These are phyloP conservation scores for Hydrolagus colliei DNA, from an alignment of 2,797 vertebrate genomes.

Conservation along the genomic window DNA sequence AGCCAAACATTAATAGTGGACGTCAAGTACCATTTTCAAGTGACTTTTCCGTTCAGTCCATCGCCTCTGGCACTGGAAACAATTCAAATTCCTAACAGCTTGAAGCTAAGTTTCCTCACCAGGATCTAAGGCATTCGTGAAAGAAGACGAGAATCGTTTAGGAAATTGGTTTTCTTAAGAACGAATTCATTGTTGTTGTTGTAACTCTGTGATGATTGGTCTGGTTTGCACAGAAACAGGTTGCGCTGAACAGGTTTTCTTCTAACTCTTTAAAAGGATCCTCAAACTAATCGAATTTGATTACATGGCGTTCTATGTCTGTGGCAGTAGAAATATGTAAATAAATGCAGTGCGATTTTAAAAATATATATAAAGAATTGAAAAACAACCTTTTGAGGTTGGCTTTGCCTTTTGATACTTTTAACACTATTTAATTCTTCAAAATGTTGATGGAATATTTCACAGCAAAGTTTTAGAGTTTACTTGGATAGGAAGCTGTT, in stretches of 20 bases:
- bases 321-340: no score
- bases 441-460: background rate
- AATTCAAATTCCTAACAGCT: slow-evolving; percentile 84
- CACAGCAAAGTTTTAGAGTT: background rate
- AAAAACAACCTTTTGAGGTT: background rate
- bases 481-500: background rate
- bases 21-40: slow-evolving; percentile 83
- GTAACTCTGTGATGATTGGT: background rate
- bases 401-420: background rate
- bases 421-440: background rate
- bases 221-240: background rate
- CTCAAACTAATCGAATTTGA: background rate
- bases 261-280: background rate
- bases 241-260: background rate
- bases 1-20: slow-evolving; percentile 81
- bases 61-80: slow-evolving; percentile 81
- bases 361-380: background rate
- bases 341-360: background rate
- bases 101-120: slow-evolving; percentile 78
- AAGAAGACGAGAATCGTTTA: background rate
- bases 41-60: slow-evolving; percentile 81
- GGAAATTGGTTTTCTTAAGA: background rate
- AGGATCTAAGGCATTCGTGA: slow-evolving; percentile 60
- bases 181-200: no score
- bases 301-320: background rate